Base-by-base conservation (phyloP, 2,797 vertebrate species). In the Decapterus maruadsi region DNA sequence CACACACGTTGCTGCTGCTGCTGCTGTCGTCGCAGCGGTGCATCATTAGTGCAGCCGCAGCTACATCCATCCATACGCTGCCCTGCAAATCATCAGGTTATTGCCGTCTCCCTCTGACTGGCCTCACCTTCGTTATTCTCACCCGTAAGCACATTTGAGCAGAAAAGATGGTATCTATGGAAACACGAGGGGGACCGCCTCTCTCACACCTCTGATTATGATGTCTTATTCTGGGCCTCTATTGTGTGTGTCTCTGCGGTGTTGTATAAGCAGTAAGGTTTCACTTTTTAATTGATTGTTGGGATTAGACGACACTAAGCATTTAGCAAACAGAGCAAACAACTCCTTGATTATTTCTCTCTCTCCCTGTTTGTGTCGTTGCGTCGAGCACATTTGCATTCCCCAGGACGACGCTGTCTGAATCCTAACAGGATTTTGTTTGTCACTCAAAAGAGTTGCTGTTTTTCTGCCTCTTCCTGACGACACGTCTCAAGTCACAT, bases 161-260 rank as follows among this genome's bases (percentile, higher is more conserved):
- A 63, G 62, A 73, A 75, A 82, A 73, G 61, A 76, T 64, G 60
- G 87, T 91, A 82, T 91, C 89, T 91, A 82, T 92, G 88, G 89
- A 82, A 92, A 92, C 88, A n/a, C 54, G 68, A 77, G 59, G 63
- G 75, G 58, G 26, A 57, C 74, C 3, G 36, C 71, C 75, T 79
- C 64, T 71, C 54, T 58, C 72, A 26, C 67, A 68, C 46, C 73
- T 80, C 54, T 80, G 70, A 75, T 80, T 71, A 50, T 55, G 65
- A 29, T 43, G 55, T 70, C 51, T 83, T 59, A 56, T 68, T 85
- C 16, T 56, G 63, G n/a, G 48, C 48, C 26, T 72, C 9, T 42
- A 14, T 43, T 72, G 43, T 46, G n/a, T 68, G 4, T 62, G 54
- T 78, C 63, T 40, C 54, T 34, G 14, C 53, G 45, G 34, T 36